A percentile compares a stretch with the other conserved stretches of the same genome.
phyloP scores from a whole-genome alignment of 2,888 invertebrate genomes.

The Thecocarcelia acutangulata region DNA sequence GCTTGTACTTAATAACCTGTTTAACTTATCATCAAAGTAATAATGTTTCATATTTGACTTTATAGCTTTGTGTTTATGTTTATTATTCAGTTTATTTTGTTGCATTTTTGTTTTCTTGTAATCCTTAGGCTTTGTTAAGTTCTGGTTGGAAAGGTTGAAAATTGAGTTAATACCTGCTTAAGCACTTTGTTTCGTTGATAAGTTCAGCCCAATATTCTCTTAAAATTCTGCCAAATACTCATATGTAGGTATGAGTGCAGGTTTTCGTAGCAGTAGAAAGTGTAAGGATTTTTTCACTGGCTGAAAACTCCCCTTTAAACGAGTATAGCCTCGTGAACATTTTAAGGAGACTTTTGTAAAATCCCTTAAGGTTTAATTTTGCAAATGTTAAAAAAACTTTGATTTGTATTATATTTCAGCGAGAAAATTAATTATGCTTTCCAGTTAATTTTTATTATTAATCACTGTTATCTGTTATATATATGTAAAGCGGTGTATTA shows the following conservation, averaged over 20 bases:
- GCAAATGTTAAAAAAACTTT: too few relatives aligned
- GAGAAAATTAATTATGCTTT: too few relatives aligned
- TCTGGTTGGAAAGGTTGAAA: conserved; percentile 57
- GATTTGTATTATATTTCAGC: too few relatives aligned
- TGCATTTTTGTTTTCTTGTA: conserved; percentile 13
- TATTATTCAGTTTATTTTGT: conserved; percentile 24
- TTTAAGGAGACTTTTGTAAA: too few relatives aligned
- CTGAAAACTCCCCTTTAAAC: conserved; percentile 18
- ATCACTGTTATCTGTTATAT: too few relatives aligned
- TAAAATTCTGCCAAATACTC: conserved; percentile 30
- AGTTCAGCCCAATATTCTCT: conserved; percentile 56
- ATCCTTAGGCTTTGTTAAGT: conserved; percentile 33
- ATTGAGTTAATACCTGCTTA: conserved; percentile 69
- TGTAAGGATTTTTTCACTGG: conserved; percentile 1
- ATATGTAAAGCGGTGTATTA: too few relatives aligned
- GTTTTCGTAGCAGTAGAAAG: too few relatives aligned
- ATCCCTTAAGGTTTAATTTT: too few relatives aligned
- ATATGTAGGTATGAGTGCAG: background rate
- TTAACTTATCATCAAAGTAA: conserved; percentile 49
- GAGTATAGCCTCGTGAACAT: too few relatives aligned
- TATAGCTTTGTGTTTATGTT: conserved; percentile 5
- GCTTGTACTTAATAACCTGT: conserved; percentile 15
- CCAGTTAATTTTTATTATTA: too few relatives aligned
- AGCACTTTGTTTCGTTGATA: conserved; percentile 65
- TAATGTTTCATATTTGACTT: conserved; percentile 30